Evolutionary conservation across 2,888 invertebrate genomes (phyloP), one percentile per base, ranked within the genome.

Genomic region (Mamestra brassicae): DNA sequence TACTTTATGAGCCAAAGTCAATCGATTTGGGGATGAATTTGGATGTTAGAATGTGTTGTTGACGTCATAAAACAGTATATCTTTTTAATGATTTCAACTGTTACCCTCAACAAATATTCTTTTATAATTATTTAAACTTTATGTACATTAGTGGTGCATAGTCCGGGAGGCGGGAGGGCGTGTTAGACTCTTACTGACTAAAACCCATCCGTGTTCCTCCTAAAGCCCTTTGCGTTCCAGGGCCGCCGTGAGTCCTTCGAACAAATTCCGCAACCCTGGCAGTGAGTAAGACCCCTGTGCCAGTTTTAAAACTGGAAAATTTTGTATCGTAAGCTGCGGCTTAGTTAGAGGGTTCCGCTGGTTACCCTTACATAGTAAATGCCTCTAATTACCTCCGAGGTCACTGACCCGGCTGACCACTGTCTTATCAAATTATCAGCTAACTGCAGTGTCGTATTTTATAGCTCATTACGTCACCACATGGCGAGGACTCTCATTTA

Each of bases 391-490:
- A 55, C 45, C 42, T 17, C 3, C 0, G 45, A 57, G 50, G 47
- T 63, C 58, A 54, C 4, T 47, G 60, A 42, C 68, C 80, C 36
- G 0, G n/a, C 34, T 71, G 64, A 36, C 64, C 55, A 34, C 13
- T 38, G n/a, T 17, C 15, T 77, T 34, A 61, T 64, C 50, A 26
- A 57, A 71, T 71, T 70, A 67, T 67, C 63, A 13, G 58, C 15
- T 80, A 63, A 70, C 42, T 80, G 75, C 66, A 80, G 80, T 75
- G 47, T 75, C 80, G 42, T 5, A 17, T 80, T 80, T 80, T 71
- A 80, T 75, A 26, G 80, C 67, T 71, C 50, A 75, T 75, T 75
- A 60, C 15, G n/a, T 34, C 71, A 55, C 67, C 75, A 80, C 38
- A 80, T 80, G 80, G 45, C 71, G 38, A 38, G 8, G 13, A 58